Percentiles rank a stretch among this genome's conserved stretches.
These are phyloP conservation scores for Noctua janthina DNA, from an alignment of 2,888 invertebrate genomes.

Conservation along the genomic window DNA sequence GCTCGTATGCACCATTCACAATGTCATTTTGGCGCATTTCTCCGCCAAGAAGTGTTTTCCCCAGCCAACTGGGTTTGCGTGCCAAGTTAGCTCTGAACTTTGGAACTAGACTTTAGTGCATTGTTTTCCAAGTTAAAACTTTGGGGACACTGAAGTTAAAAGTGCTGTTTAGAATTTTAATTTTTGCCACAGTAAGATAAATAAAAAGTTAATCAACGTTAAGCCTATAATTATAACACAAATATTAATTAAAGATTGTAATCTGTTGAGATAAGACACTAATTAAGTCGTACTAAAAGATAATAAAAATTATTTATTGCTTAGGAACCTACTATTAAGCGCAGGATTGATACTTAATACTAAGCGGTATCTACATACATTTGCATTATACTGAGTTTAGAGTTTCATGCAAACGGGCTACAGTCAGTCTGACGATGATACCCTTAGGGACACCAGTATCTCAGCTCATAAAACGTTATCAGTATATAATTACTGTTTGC, in stretches of 20 bases:
- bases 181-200: neutral
- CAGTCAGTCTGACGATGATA: neutral
- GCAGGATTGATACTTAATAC: neutral
- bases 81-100: constrained; percentile 48
- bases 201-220: constrained; percentile 5
- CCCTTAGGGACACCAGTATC: neutral
- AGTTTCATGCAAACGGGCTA: neutral
- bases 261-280: constrained; percentile 31
- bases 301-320: constrained; percentile 37
- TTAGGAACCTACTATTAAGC: constrained; percentile 1
- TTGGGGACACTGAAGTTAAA: constrained; percentile 8
- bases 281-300: constrained; percentile 47
- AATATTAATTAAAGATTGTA: constrained; percentile 45
- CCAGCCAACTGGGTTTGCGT: constrained; percentile 55
- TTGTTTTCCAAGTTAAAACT: constrained; percentile 34
- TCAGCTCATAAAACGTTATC: neutral
- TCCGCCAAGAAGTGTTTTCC: constrained; percentile 51
- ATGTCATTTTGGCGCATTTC: constrained; percentile 50
- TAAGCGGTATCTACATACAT: neutral
- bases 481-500: neutral
- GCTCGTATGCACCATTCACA: constrained; percentile 36
- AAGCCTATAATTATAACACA: constrained; percentile 38
- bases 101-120: constrained; percentile 38
- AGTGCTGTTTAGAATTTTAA: constrained; percentile 4
- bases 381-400: neutral